Evolutionary conservation across 2,888 invertebrate genomes (phyloP).

Genomic region (Limenitis camilla): DNA sequence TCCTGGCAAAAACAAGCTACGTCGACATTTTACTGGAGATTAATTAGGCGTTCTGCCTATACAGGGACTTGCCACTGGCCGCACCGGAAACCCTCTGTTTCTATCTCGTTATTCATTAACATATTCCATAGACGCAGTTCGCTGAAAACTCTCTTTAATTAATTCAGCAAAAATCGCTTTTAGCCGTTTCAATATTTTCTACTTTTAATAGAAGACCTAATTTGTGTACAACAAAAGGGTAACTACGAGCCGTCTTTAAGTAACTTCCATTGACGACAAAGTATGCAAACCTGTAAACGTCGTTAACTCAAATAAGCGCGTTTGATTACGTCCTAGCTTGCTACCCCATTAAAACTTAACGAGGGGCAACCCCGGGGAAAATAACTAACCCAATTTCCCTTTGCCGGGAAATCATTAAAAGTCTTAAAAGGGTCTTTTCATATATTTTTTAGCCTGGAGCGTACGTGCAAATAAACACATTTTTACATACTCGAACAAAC

Average conservation of each 20-base stretch:
- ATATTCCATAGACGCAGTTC: slow-evolving; percentile 44
- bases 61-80: slow-evolving; percentile 43
- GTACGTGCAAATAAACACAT: slow-evolving; percentile 75
- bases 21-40: slow-evolving; percentile 70
- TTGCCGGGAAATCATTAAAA: slow-evolving; percentile 75
- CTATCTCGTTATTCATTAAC: slow-evolving; percentile 46
- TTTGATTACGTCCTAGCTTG: slow-evolving; percentile 73
- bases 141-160: slow-evolving; percentile 33
- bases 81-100: slow-evolving; percentile 46
- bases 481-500: slow-evolving; percentile 75
- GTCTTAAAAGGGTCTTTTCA: slow-evolving; percentile 75
- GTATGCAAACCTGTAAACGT: slow-evolving; percentile 61
- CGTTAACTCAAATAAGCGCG: slow-evolving; percentile 73
- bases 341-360: slow-evolving; percentile 75
- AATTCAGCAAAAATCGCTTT: slow-evolving; percentile 20
- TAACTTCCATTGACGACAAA: slow-evolving; percentile 61
- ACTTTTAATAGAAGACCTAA: slow-evolving; percentile 24
- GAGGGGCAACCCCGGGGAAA: slow-evolving; percentile 73
- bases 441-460: slow-evolving; percentile 68
- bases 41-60: slow-evolving; percentile 67
- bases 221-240: slow-evolving; percentile 31
- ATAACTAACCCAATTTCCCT: slow-evolving; percentile 76
- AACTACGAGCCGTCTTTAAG: slow-evolving; percentile 36
- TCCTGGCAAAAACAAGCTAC: slow-evolving; percentile 68
- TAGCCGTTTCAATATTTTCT: slow-evolving; percentile 15